phyloP scores from a whole-genome alignment of 2,797 vertebrate species.

The Tachyglossus aculeatus region DNA sequence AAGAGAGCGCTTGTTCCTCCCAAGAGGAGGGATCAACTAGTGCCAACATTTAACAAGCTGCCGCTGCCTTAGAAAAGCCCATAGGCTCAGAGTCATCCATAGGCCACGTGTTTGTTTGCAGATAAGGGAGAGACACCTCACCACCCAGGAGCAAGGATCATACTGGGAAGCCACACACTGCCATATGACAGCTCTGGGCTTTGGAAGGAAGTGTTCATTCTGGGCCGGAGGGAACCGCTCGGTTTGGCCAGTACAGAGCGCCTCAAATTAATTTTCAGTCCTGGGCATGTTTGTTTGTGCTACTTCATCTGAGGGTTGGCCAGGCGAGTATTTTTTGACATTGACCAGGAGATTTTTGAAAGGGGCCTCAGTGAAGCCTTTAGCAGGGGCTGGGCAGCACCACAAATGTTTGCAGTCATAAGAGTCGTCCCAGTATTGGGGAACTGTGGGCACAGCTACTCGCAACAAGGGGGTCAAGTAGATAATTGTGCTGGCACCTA shows the following conservation, averaged over 20 bases:
- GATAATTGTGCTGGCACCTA: slow-evolving; percentile 34
- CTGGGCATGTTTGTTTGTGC: slow-evolving; percentile 7
- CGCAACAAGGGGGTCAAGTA: slow-evolving; percentile 47
- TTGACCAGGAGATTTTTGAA: slow-evolving; percentile 23
- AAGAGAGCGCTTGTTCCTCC: no score
- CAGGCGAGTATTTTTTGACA: slow-evolving; percentile 8
- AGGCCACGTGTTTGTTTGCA: background rate
- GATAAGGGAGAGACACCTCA: background rate
- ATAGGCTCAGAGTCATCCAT: background rate
- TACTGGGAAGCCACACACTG: background rate
- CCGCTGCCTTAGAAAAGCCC: no score
- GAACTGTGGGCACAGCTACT: slow-evolving; percentile 28
- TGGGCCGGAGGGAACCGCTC: background rate
- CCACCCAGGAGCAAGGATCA: background rate
- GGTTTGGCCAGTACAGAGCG: background rate
- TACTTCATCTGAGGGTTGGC: background rate
- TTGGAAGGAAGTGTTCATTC: background rate
- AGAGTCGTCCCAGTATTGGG: slow-evolving; percentile 19
- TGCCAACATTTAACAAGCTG: no score
- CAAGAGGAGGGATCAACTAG: no score
- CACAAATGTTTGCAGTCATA: slow-evolving; percentile 11
- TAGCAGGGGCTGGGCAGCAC: slow-evolving; percentile 13
- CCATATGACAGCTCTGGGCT: background rate
- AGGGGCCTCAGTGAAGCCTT: slow-evolving; percentile 31
- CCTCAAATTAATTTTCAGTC: slow-evolving; percentile 47